Evolutionary conservation across 2,113 vertebrate species (phyloP), one percentile per base, ranked within the genome.

Genomic region (Perca schrenkii): DNA sequence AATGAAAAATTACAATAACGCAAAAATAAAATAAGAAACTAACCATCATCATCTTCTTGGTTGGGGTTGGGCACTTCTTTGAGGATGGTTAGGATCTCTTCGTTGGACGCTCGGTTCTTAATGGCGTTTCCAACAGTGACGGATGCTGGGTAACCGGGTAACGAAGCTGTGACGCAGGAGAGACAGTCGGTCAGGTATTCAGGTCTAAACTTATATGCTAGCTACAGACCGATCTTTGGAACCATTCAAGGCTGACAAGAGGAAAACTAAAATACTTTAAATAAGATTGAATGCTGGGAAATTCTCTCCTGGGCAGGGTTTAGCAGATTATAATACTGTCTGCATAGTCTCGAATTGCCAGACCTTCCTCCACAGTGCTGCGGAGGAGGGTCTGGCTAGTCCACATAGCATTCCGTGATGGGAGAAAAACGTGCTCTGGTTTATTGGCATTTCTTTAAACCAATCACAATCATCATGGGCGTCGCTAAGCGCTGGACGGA

Each of bases 61-160:
- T 99, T 99, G 70, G 98, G 98, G 93, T 99, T 99, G 72, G 97
- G 97, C 57, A 99, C 95, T 8, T 99, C 98, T 94, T 98, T 99
- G 76, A 99, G 94, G 91, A 97, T 94, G 71, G 94, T 90, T 80
- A 99, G 95, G 92, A 99, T 98, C 93, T 99, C 98, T 40, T 98
- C 97, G 53, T 97, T 99, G 83, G 96, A 94, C 13, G 97, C 97
- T 84, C 98, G 97, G 91, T 97, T 99, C 95, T 99, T 99, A 93
- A 99, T 98, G 76, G 97, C 97, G n/a, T 97, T 97, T 54, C 94
- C 92, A 47, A 99, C 94, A 22, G 95, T 96, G 47, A 97, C 90
- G 25, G 98, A 95, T 72, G 96, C 92, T 0, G 96, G 90, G 91
- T 97, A 98, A 49, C 98, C 98, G 34, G 98, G 98, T 88, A 99